Evolutionary conservation across 1,140 invertebrate genomes (phyloP).

Genomic region (Heterodera schachtii): DNA sequence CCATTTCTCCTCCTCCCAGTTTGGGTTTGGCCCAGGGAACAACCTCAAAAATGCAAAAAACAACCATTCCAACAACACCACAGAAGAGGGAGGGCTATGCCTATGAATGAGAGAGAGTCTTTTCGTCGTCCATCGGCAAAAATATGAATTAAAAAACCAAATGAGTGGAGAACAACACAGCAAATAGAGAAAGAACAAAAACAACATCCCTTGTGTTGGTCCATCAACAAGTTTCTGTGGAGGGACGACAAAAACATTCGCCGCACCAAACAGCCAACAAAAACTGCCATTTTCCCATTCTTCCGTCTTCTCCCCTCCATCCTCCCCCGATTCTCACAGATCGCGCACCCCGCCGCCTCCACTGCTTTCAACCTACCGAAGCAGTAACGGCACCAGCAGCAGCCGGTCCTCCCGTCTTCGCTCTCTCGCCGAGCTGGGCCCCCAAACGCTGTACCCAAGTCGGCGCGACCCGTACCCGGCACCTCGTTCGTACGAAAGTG

Average conservation of each 20-base stretch:
- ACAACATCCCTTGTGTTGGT: neutral
- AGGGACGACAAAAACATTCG: neutral
- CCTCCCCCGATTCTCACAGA: slow-evolving; percentile 14
- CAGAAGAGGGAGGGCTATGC: neutral
- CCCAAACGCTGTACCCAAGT: slow-evolving; percentile 21
- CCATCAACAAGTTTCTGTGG: neutral
- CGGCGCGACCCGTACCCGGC: slow-evolving; percentile 24
- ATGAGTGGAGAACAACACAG: too few species aligned
- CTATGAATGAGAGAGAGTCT: neutral
- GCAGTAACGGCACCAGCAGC: slow-evolving; percentile 2
- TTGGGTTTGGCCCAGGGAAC: neutral
- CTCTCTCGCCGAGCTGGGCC: slow-evolving; percentile 6
- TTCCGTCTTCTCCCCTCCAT: neutral
- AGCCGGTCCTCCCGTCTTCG: neutral
- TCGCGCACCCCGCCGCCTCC: slow-evolving; percentile 12
- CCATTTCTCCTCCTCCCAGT: neutral
- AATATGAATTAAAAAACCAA: neutral
- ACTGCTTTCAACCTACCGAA: slow-evolving; percentile 7
- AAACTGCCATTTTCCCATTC: neutral
- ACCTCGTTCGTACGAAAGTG: slow-evolving; percentile 6
- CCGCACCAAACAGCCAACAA: slow-evolving; percentile 1
- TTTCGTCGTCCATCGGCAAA: neutral
- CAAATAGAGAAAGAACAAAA: neutral
- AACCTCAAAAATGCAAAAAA: neutral
- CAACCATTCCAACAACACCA: neutral